Percentiles rank a stretch among this genome's conserved stretches.
Evolutionary conservation across 2,888 invertebrate genomes (phyloP).

Genomic region (Acrobasis suavella): DNA sequence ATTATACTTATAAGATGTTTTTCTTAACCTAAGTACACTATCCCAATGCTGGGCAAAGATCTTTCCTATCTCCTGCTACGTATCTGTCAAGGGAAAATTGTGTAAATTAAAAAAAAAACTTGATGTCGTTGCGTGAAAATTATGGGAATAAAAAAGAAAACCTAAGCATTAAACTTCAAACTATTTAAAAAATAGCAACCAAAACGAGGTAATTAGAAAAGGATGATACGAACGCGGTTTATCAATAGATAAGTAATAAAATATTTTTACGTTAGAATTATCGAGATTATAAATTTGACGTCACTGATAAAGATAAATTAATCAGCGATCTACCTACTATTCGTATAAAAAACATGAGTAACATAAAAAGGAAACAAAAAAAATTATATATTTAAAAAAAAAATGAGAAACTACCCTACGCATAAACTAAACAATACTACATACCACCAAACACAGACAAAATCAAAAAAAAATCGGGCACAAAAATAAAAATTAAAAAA

Average conservation of each 20-base stretch:
- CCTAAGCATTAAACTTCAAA: too few species aligned
- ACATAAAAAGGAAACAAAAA: neutral
- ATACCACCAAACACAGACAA: neutral
- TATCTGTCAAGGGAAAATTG: too few species aligned
- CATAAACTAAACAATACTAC: neutral
- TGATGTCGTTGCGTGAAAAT: too few species aligned
- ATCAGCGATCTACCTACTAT: neutral
- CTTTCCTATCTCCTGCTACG: too few species aligned
- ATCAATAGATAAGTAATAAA: conserved; percentile 17
- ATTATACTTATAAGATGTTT: too few species aligned
- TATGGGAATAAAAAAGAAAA: too few species aligned
- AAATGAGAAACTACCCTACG: conserved; percentile 1
- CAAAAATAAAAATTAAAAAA: conserved; percentile 1
- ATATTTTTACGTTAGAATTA: conserved; percentile 13
- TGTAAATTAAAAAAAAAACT: too few species aligned
- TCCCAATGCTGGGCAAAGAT: too few species aligned
- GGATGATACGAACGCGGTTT: neutral
- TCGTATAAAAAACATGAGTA: neutral
- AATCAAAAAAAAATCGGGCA: neutral
- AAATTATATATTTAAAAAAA: neutral
- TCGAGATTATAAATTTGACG: conserved; percentile 11
- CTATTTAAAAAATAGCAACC: too few species aligned
- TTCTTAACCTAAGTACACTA: too few species aligned
- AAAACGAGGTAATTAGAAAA: too few species aligned
- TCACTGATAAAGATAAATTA: conserved; percentile 11